Evolutionary conservation across 2,888 invertebrate genomes (phyloP), one percentile per base, ranked within the genome.

Genomic region (Anarsia innoxiella): DNA sequence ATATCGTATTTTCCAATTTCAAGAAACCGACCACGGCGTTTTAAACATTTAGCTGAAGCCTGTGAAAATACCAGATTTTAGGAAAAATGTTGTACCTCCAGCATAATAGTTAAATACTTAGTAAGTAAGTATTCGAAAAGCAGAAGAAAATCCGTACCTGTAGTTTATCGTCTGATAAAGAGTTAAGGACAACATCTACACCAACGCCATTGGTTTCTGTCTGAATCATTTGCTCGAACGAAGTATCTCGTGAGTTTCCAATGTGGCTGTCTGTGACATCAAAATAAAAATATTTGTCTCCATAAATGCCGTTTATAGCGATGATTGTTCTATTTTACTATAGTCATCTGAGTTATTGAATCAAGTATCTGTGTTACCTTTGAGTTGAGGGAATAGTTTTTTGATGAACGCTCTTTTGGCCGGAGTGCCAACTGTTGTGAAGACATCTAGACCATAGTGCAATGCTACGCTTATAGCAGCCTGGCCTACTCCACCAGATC

Each of bases 101-200:
- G n/a, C n/a, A n/a, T n/a, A n/a, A n/a, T n/a, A n/a, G n/a, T n/a
- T n/a, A n/a, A n/a, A n/a, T n/a, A n/a, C n/a, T n/a, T n/a, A n/a
- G n/a, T n/a, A n/a, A n/a, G n/a, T n/a, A n/a, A n/a, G n/a, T n/a
- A n/a, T n/a, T n/a, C n/a, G n/a, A n/a, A n/a, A n/a, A n/a, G n/a
- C n/a, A n/a, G n/a, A n/a, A n/a, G n/a, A n/a, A n/a, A n/a, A n/a
- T n/a, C n/a, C n/a, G n/a, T 56, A 84, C 93, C 57, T 83, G 46
- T n/a, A 97, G 86, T 70, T 97, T 97, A 29, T 98, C 97, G 58
- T 95, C 97, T 0, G 97, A 90, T 28, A 99, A 76, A 0, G 96
- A 96, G 70, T 99, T 99, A 5, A 95, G 77, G 9, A 98, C 93
- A 35, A 97, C 78, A 60, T 99, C 94, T 0, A 99, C 97, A 16